Evolutionary conservation across 2,888 invertebrate species (phyloP), one percentile per base, ranked within the genome.

Genomic region (Steromphala cineraria): DNA sequence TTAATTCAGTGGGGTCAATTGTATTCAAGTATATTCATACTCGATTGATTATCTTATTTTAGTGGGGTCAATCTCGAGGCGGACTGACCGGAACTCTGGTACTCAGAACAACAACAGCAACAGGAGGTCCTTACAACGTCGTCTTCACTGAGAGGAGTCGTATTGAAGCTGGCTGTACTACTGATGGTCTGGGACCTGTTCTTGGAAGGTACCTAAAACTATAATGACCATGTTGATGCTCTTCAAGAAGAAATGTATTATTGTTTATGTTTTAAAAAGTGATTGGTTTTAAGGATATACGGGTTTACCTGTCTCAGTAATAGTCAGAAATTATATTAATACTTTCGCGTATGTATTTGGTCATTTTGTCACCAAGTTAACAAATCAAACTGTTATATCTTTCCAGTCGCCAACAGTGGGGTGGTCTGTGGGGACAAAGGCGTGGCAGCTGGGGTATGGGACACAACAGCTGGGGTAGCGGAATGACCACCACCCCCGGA

Each of bases 401-500:
- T 1, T 46, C 1, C 10, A 46, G 46, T 10, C 46, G 62, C 15
- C 62, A 62, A 62, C 19, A 62, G 28, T 62, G 62, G 62, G 62
- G 62, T 62, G 46, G 46, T 46, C 28, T 0, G 1, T 62, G 62
- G 62, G 62, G 62, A 21, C 62, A 62, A 1, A 5, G 24, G 19
- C 2, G 5, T 0, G 62, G 62, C 4, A 3, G 21, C 15, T 62
- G 28, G 62, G 62, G 62, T 24, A 46, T 46, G 10, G 46, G 46
- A 46, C 46, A 46, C 7, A 24, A 62, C 28, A 15, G 28, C 24
- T 62, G 62, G 62, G 28, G 62, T 28, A 62, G 28, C 28, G 62
- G 62, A 24, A 62, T 28, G 62, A 62, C 62, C 62, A 62, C 62
- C 62, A 62, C 62, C 62, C 62, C 62, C 62, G 62, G 62, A 24